phyloP scores from a whole-genome alignment of 1,140 invertebrate genomes.

The Calephelis nemesis region DNA sequence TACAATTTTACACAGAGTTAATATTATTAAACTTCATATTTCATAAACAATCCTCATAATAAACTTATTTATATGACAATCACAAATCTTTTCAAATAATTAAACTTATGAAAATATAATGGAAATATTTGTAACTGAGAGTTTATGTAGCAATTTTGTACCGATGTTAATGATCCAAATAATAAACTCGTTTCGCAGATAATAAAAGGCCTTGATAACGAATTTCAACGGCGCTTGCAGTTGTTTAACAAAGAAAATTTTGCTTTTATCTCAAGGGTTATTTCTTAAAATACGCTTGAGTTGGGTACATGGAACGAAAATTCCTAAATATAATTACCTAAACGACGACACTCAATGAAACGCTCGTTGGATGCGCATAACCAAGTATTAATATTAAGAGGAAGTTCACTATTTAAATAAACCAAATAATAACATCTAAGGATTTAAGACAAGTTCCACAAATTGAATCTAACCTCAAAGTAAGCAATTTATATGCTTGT shows the following conservation, averaged over 20 bases:
- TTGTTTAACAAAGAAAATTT: constrained; percentile 19
- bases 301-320: constrained; percentile 11
- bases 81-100: neutral
- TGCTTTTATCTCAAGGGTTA: constrained; percentile 13
- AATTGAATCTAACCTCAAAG: too few species aligned
- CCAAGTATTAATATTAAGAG: too few species aligned
- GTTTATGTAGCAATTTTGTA: constrained; percentile 4
- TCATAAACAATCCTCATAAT: too few species aligned
- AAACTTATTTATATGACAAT: too few species aligned
- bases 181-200: constrained; percentile 8
- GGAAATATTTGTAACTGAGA: neutral
- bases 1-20: too few species aligned
- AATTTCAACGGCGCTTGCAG: neutral
- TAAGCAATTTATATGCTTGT: too few species aligned
- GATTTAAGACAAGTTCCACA: too few species aligned
- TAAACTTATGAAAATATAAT: constrained; percentile 2
- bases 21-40: too few species aligned
- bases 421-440: too few species aligned
- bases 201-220: constrained; percentile 4
- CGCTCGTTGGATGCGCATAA: neutral
- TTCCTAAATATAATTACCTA: constrained; percentile 7
- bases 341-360: neutral
- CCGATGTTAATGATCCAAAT: constrained; percentile 6
- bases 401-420: too few species aligned
- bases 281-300: constrained; percentile 2